Percentiles rank a stretch among this genome's conserved stretches.
phyloP scores from a whole-genome alignment of 2,888 invertebrate genomes.

The Apoda limacodes region DNA sequence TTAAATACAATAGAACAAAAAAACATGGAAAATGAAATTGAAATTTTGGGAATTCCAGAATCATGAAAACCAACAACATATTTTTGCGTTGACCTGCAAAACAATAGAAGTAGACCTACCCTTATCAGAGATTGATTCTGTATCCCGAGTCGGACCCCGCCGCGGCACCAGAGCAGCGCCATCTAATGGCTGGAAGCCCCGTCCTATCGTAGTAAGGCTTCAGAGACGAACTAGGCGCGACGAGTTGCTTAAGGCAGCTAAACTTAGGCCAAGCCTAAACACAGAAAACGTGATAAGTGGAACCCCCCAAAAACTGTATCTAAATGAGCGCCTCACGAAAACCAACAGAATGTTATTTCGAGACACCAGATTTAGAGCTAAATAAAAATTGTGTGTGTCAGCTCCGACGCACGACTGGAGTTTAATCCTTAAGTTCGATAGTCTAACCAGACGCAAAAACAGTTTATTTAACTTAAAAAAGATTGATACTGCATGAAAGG shows the following conservation, averaged over 20 bases:
- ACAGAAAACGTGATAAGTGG: conserved; percentile 1
- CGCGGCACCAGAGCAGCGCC: neutral
- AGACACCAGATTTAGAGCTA: conserved; percentile 4
- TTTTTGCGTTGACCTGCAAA: neutral
- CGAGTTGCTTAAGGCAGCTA: conserved; percentile 2
- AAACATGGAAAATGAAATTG: neutral
- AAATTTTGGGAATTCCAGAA: conserved; percentile 1
- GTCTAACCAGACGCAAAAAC: no score
- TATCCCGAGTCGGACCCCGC: neutral
- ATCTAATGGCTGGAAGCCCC: neutral
- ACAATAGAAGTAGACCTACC: conserved; percentile 1
- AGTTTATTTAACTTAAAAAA: no score
- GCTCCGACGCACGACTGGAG: no score
- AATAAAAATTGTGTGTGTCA: no score
- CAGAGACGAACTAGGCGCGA: neutral
- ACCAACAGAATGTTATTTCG: conserved; percentile 6
- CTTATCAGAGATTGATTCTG: neutral
- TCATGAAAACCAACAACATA: neutral
- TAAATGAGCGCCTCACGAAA: conserved; percentile 8
- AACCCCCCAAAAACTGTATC: conserved; percentile 1
- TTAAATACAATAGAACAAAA: neutral
- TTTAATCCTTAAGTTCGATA: no score
- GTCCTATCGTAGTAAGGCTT: conserved; percentile 2
- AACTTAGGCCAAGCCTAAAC: neutral
- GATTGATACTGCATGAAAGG: no score